Percentiles rank a stretch among this genome's conserved stretches.
Evolutionary conservation across 2,797 vertebrate genomes (phyloP).

Genomic region (Chrosomus eos): DNA sequence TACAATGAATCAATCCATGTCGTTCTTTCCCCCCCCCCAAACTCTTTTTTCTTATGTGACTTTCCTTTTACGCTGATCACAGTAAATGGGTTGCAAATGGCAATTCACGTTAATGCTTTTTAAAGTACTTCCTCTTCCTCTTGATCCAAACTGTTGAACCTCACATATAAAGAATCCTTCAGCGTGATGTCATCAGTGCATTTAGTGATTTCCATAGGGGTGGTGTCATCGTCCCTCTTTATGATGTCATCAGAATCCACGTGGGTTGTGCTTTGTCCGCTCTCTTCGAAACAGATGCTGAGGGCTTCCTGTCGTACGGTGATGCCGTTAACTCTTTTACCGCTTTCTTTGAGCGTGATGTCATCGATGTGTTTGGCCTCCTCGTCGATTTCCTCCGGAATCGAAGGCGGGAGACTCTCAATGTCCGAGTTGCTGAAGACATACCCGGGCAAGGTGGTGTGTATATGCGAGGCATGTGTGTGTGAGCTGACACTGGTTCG

Average conservation of each 20-base stretch:
- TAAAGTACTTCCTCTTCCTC: constrained; percentile 47
- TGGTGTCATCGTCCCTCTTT: constrained; percentile 24
- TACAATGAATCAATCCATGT: neutral
- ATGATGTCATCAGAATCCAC: constrained; percentile 9
- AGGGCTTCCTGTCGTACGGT: constrained; percentile 9
- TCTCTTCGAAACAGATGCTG: constrained; percentile 37
- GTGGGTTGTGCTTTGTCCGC: neutral
- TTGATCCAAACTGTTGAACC: constrained; percentile 46
- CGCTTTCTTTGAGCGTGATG: constrained; percentile 46
- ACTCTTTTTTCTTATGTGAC: neutral
- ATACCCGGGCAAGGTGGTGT: constrained; percentile 74
- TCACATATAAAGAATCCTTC: constrained; percentile 34
- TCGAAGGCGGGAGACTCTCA: constrained; percentile 69
- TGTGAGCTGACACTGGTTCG: constrained; percentile 32
- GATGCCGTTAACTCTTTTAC: neutral
- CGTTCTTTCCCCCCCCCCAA: neutral
- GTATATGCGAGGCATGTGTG: constrained; percentile 39
- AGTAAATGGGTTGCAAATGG: neutral
- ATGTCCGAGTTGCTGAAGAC: constrained; percentile 78
- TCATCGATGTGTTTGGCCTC: constrained; percentile 51
- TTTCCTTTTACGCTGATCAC: neutral
- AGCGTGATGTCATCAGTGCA: constrained; percentile 12
- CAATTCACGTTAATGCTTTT: neutral
- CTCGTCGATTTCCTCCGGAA: constrained; percentile 61
- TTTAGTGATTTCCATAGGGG: neutral